phyloP scores from a whole-genome alignment of 2,113 vertebrate genomes.

The Hepsetus odoe region DNA sequence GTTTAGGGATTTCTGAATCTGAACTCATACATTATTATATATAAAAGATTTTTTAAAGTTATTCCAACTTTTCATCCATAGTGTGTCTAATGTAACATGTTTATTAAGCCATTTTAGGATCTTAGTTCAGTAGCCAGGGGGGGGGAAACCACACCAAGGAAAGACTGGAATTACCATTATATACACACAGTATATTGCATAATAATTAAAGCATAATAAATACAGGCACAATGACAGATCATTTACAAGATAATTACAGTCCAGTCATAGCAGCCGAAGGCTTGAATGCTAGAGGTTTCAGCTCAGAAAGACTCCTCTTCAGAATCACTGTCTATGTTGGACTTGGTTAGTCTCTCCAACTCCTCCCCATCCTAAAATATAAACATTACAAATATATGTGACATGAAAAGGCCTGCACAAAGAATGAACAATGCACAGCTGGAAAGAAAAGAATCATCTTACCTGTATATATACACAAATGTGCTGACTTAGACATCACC shows the following conservation, averaged over 20 bases:
- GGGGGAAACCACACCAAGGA: neutral
- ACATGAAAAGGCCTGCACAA: neutral
- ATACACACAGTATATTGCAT: neutral
- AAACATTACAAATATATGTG: slow-evolving; percentile 44
- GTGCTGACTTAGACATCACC: neutral
- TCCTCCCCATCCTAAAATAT: slow-evolving; percentile 90
- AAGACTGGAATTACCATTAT: neutral
- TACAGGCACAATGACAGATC: slow-evolving; percentile 54
- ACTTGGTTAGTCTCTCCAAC: slow-evolving; percentile 87
- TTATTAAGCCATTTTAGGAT: neutral
- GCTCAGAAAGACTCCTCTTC: slow-evolving; percentile 84
- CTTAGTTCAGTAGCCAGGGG: neutral
- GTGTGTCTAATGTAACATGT: neutral
- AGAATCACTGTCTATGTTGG: slow-evolving; percentile 86
- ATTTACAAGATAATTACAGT: slow-evolving; percentile 39
- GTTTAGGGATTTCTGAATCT: too few species aligned
- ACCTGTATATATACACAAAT: neutral
- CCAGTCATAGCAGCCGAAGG: neutral
- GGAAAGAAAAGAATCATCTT: neutral
- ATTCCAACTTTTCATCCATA: too few species aligned
- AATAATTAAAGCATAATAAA: slow-evolving; percentile 23
- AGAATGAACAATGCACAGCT: neutral
- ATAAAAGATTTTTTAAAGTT: too few species aligned
- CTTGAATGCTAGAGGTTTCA: neutral
- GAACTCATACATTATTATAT: too few species aligned